phyloP scores from a whole-genome alignment of 2,113 vertebrate genomes.

The Colinus virginianus region DNA sequence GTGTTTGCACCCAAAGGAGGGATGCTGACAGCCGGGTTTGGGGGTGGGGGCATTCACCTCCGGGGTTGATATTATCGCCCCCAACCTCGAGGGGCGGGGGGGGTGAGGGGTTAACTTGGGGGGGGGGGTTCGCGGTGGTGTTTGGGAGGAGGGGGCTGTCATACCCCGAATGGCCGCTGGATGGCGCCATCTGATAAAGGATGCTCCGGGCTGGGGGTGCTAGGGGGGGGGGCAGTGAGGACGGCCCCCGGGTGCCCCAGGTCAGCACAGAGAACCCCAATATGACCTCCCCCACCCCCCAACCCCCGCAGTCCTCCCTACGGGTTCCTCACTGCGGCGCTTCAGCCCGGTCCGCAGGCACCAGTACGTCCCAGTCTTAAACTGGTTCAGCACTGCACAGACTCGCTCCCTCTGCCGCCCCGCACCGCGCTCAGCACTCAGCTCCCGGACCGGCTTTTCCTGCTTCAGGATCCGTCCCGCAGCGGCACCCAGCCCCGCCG shows the following conservation, averaged over 20 bases:
- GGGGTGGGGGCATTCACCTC: background rate
- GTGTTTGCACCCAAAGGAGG: background rate
- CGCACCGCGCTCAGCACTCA: background rate
- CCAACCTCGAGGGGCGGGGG: too few species aligned
- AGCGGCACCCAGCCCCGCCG: background rate
- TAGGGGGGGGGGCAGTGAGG: background rate
- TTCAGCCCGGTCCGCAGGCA: too few species aligned
- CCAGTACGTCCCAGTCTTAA: background rate
- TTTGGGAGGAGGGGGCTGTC: too few species aligned
- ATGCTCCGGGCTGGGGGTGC: background rate
- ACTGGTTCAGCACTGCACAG: background rate
- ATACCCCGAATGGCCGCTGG: background rate
- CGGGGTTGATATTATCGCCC: background rate
- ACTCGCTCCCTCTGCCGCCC: background rate
- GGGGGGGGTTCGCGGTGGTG: too few species aligned
- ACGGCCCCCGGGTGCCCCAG: fast-evolving
- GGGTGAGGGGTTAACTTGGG: too few species aligned
- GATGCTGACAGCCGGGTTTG: too few species aligned
- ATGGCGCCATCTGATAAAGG: background rate
- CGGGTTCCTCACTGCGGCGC: too few species aligned
- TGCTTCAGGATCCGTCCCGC: background rate
- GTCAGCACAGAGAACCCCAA: background rate
- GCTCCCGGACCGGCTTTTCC: constrained; percentile 49
- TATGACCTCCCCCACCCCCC: background rate
- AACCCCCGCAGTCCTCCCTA: too few species aligned